Evolutionary conservation across 2,113 vertebrate genomes (phyloP), one percentile per base, ranked within the genome.

Genomic region (Onychostruthus taczanowskii): DNA sequence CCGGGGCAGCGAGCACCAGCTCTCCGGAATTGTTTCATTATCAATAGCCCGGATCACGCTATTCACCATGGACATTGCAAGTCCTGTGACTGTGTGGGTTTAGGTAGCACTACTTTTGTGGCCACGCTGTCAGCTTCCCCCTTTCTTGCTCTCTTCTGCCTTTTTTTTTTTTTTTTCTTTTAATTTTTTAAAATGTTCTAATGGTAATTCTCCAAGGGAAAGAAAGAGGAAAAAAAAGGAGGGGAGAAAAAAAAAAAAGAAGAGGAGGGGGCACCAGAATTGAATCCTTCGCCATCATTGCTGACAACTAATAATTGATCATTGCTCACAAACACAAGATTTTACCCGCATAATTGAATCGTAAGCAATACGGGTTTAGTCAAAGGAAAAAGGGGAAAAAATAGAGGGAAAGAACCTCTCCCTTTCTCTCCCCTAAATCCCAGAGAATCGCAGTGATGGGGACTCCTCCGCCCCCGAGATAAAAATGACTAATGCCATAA

Each of bases 291-390:
- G 95, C 97, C 95, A 92, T 98, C 98, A 97, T 98, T 98, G 96
- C 97, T 98, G 98, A 98, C 97, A 98, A 95, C 96, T 97, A 97
- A 97, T 98, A 98, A 98, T 98, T 98, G 98, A 99, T 98, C 98
- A 97, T 95, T 96, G 96, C 97, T 94, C 96, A 93, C 96, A 97
- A 98, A 98, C 97, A 46, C 76, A 37, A 91, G 97, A 96, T 98
- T 97, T 96, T 98, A 97, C 94, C 93, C 94, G 94, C 97, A 98
- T 98, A 98, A 98, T 97, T 98, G 97, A 98, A 98, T 97, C 91
- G 97, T 95, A 97, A 97, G 96, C 96, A 96, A 93, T 91, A 96
- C 93, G 91, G 86, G 72, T 89, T 92, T 90, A 94, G 76, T 69
- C 59, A 69, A 93, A 94, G 53, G 17, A 31, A 62, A 69, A 93